phyloP scores from a whole-genome alignment of 2,797 vertebrate species.

The Enteromius radiatus region DNA sequence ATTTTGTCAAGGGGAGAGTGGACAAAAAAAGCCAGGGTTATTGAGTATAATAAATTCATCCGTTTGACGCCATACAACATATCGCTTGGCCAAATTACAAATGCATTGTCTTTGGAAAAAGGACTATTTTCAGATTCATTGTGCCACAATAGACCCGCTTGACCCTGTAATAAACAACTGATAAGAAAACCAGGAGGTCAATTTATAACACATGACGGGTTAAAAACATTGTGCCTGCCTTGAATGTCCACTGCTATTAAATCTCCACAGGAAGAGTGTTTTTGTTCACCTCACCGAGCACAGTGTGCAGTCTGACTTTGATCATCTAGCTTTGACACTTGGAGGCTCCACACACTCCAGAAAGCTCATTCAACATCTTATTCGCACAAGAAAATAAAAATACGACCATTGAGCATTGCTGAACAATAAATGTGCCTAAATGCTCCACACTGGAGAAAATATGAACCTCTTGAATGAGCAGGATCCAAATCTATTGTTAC shows the following conservation, averaged over 20 bases:
- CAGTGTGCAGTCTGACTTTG: constrained; percentile 62
- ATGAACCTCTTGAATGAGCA: constrained; percentile 11
- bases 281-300: constrained; percentile 38
- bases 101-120: constrained; percentile 53
- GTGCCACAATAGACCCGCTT: constrained; percentile 61
- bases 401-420: background rate
- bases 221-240: constrained; percentile 42
- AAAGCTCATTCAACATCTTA: constrained; percentile 33
- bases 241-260: constrained; percentile 25
- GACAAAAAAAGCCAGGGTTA: constrained; percentile 36
- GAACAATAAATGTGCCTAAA: constrained; percentile 9
- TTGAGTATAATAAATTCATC: constrained; percentile 53
- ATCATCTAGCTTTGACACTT: constrained; percentile 54
- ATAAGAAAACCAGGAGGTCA: constrained; percentile 60
- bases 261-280: background rate
- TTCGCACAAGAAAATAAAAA: constrained; percentile 23
- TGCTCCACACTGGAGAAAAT: background rate
- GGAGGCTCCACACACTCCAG: constrained; percentile 34
- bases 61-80: constrained; percentile 38
- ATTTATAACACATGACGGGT: constrained; percentile 35
- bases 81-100: constrained; percentile 43
- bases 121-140: constrained; percentile 43
- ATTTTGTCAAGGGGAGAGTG: constrained; percentile 50
- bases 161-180: constrained; percentile 62
- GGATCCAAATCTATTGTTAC: background rate